Base-by-base conservation (phyloP, 2,888 invertebrate genomes). In the Drosophila recens region DNA sequence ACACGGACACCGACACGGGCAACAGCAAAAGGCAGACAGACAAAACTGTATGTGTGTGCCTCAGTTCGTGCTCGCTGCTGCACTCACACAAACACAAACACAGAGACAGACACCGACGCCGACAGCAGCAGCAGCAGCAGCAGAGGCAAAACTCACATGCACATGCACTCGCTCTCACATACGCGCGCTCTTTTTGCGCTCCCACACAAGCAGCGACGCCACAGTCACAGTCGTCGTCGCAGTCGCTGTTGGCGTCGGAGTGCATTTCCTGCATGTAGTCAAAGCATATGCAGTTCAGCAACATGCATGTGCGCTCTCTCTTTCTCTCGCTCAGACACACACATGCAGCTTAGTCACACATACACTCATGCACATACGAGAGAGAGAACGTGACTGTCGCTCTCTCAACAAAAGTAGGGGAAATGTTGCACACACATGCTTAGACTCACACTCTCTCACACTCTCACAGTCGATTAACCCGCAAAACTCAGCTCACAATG, bases 351-450 rank as follows among this genome's bases (percentile, higher is more conserved):
- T 23, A 13, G 46, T 61, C 38, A 46, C 61, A 42, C 40, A 17
- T 9, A 17, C 15, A 15, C 11, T 59, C 57, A 48, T 61, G 49
- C 38, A 45, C 54, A 56, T 57, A 58, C 36, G 42, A 38, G 59
- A 23, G 67, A 43, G 75, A 76, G 67, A 51, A 67, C 34, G 13
- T 33, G 48, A 42, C 38, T 9, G 72, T 53, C 77, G 59, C 75
- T 59, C 86, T 82, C 86, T 86, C 67, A 52, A 54, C 15, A 65
- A 83, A 90, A 89, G 87, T 87, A 90, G 90, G 87, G 90, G 90
- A 90, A 87, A 87, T 87, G 72, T 79, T 84, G 80, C 82, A 57
- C 67, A 51, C 61, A 71, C 54, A 65, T 56, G 75, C 63, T 57
- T 49, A 49, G 48, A 13, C 67, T 62, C 64, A 30, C 42, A 58